Conservation (phyloP, 2,113 vertebrate genomes). For the Zosterops borbonicus region DNA sequence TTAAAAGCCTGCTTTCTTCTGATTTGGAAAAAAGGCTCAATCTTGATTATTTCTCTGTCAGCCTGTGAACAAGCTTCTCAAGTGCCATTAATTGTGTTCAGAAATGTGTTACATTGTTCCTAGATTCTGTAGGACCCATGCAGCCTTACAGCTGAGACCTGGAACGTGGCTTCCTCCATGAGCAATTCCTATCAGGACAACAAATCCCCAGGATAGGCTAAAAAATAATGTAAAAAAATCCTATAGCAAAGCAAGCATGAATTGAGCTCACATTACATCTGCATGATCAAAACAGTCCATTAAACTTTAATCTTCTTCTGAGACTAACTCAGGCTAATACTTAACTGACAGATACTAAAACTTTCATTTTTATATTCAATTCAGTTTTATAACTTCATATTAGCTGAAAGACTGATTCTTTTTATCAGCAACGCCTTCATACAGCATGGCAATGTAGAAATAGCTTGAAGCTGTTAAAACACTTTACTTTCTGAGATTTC, state of each 20-base stretch:
- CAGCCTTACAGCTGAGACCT: background rate
- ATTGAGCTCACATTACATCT: background rate
- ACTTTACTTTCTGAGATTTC: background rate
- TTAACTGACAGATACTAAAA: background rate
- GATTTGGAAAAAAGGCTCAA: background rate
- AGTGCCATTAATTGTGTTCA: background rate
- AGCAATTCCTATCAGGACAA: background rate
- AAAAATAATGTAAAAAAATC: background rate
- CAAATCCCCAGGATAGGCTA: background rate
- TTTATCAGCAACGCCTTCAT: constrained; percentile 19
- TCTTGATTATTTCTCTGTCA: background rate
- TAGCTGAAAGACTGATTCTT: constrained; percentile 29
- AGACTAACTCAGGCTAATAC: constrained; percentile 10
- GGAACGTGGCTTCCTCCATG: background rate
- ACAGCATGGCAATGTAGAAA: constrained; percentile 1
- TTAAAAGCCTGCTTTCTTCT: background rate
- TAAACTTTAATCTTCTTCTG: constrained; percentile 43
- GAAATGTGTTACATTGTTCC: background rate
- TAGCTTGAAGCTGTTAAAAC: constrained; percentile 39
- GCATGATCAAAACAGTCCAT: background rate
- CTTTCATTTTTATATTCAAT: background rate
- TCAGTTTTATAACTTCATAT: constrained; percentile 8
- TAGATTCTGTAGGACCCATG: background rate
- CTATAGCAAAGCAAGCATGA: background rate
- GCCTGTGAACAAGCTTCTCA: background rate